Evolutionary conservation across 1,140 invertebrate species (phyloP).

Genomic region (Drosophila orena): DNA sequence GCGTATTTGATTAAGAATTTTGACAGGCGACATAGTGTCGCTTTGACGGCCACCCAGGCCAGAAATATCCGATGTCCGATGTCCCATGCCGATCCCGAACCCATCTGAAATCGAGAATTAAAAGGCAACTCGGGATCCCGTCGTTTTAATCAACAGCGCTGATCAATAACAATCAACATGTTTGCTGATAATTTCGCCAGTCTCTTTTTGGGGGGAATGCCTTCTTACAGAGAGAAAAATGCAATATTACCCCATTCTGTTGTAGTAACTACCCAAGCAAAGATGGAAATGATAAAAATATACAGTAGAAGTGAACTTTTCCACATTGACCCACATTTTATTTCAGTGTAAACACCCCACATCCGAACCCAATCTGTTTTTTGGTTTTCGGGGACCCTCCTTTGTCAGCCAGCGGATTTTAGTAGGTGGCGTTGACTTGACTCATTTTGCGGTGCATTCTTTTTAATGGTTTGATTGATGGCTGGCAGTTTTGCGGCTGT

Average conservation of each 20-base stretch:
- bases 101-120: conserved; percentile 32
- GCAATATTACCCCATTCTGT: too few species aligned
- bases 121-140: conserved; percentile 37
- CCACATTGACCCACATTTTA: background rate
- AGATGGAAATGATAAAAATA: too few species aligned
- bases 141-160: conserved; percentile 80
- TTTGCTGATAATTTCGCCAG: conserved; percentile 77
- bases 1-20: conserved; percentile 84
- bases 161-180: conserved; percentile 84
- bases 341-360: background rate
- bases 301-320: too few species aligned
- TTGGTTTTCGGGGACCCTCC: conserved; percentile 14
- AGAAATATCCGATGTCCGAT: conserved; percentile 77
- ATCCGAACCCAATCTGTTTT: conserved; percentile 1
- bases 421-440: conserved; percentile 75
- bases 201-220: conserved; percentile 33
- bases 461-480: conserved; percentile 83
- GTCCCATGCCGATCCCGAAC: conserved; percentile 30
- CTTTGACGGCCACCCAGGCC: conserved; percentile 80
- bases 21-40: conserved; percentile 84
- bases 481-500: conserved; percentile 68
- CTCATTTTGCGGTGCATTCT: conserved; percentile 78
- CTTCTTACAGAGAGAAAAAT: conserved; percentile 8
- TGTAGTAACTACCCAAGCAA: too few species aligned
- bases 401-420: conserved; percentile 35